Conservation (phyloP, 2,113 vertebrate species). For the Lepus timidus region DNA sequence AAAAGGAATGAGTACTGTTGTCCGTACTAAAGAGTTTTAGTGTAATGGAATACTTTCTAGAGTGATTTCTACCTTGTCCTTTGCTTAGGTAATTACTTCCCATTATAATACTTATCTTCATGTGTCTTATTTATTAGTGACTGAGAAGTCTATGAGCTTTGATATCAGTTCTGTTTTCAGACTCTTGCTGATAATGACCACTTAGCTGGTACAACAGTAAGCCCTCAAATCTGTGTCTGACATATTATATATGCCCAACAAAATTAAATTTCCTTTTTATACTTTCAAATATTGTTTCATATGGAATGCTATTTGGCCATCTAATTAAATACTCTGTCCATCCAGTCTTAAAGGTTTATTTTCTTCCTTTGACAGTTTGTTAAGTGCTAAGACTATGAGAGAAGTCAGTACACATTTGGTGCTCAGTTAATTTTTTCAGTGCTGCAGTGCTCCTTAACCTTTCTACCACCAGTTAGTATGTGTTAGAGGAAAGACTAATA, state of each 20-base stretch:
- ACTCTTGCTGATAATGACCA: conserved; percentile 33
- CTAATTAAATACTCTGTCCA: background rate
- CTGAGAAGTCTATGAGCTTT: conserved; percentile 30
- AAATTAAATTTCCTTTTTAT: conserved; percentile 56
- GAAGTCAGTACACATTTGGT: background rate
- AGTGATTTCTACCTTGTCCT: conserved; percentile 8
- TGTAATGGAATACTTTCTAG: conserved; percentile 11
- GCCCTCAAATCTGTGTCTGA: background rate
- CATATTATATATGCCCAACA: background rate
- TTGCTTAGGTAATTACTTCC: conserved; percentile 48
- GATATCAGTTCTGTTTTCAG: conserved; percentile 11
- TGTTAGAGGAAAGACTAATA: conserved; percentile 44
- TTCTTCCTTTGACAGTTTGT: background rate
- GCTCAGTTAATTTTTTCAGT: conserved; percentile 29
- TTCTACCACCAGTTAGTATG: conserved; percentile 22
- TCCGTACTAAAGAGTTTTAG: conserved; percentile 1
- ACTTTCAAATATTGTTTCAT: conserved; percentile 6
- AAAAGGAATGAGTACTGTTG: conserved; percentile 20
- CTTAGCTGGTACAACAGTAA: background rate
- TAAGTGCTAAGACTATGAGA: background rate
- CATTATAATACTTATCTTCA: background rate
- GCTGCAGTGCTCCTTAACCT: background rate
- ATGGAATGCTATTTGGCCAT: background rate
- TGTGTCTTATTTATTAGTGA: conserved; percentile 10
- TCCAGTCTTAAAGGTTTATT: conserved; percentile 36